These are phyloP conservation scores for Pandion haliaetus DNA, from an alignment of 2,113 vertebrate genomes.

Conservation along the genomic window DNA sequence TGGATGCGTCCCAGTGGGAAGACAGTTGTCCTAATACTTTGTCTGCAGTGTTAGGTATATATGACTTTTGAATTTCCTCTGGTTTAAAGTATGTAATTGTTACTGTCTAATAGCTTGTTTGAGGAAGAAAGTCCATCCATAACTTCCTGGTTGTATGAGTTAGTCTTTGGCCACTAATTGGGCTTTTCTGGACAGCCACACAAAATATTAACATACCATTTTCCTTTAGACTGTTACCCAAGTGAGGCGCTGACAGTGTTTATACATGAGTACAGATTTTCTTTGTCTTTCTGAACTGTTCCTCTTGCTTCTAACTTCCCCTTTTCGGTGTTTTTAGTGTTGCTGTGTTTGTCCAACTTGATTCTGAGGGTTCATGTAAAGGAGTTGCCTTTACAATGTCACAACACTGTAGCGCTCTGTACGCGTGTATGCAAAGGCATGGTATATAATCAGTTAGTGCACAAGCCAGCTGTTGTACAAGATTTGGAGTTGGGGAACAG, in stretches of 20 bases:
- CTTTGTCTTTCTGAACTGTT: not conserved
- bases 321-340: not conserved
- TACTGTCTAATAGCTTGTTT: not conserved
- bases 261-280: not conserved
- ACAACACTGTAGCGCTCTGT: not conserved
- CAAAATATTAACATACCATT: not conserved
- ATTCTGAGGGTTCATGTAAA: not conserved
- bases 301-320: not conserved
- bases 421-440: not conserved
- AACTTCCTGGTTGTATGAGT: not conserved
- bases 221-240: not conserved
- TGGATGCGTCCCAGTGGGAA: not conserved
- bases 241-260: not conserved
- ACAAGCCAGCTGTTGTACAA: not conserved
- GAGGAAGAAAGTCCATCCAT: not conserved
- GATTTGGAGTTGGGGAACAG: not conserved
- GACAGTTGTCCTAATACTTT: not conserved
- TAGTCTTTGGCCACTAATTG: not conserved
- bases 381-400: not conserved
- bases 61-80: not conserved
- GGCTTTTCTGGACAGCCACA: not conserved
- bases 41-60: not conserved
- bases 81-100: not conserved
- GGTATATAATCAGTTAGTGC: not conserved
- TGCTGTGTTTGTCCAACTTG: not conserved